Base-by-base conservation (phyloP, 1,140 invertebrate genomes). In the Aphidius ervi region DNA sequence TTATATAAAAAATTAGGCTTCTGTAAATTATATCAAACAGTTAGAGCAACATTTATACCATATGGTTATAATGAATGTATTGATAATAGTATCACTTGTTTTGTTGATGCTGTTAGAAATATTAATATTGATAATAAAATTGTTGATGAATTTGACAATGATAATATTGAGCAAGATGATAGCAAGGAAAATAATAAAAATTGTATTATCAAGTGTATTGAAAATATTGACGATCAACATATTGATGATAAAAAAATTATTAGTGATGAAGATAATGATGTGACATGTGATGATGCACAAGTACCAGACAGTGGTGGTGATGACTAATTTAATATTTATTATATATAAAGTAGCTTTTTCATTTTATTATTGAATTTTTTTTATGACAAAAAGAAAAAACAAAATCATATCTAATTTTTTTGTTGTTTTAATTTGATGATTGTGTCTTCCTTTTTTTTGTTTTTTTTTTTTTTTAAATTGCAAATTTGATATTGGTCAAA, bases 1-100 rank as follows among this genome's bases (percentile, higher is more conserved):
- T 81, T 92, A 37, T 92, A 92, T 75, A 85, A 82, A 49, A 92
- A 92, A 72, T 82, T 92, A 68, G 88, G 89, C 62, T 92, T 91
- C 78, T 84, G 84, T 68, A 89, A 85, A 75, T 82, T 86, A 67
- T 92, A 89, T 70, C 84, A 88, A 74, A 91, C 87, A 63, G 87
- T 89, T 46, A 84, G 90, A 57, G 88, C 88, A 70, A 86, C 88
- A 55, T 83, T 92, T 71, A 83, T 83, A 67, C 90, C 90, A 5
- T 60, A 76, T 42, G 60, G 63, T 45, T 76, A 70, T 69, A 63
- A 67, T 16, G 70, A 72, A 23, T 56, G 63, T 5, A 68, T 31
- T 7, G 49, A 53, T 5, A 16, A 54, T 20, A 39, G 6, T 43
- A 41, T 6, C 9, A 31, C 42, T 16, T 16, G 16, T 16, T 16